Conservation (phyloP, 2,888 invertebrate genomes). For the Pecten maximus region DNA sequence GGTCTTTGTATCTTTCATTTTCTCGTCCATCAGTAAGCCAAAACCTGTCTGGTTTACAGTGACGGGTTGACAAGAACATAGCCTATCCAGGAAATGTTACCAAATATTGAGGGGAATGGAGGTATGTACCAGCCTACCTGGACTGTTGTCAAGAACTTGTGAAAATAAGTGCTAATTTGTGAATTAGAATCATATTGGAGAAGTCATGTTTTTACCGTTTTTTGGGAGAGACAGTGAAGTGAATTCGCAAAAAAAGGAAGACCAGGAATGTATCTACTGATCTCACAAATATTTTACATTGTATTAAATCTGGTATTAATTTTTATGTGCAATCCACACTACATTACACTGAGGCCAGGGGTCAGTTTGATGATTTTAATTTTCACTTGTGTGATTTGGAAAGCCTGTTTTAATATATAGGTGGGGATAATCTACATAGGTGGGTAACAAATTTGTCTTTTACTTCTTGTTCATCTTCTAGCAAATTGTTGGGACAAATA, state of each 20-base stretch:
- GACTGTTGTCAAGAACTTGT: neutral
- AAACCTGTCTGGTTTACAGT: neutral
- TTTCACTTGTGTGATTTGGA: neutral
- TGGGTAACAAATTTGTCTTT: neutral
- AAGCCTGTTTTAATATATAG: neutral
- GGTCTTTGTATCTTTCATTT: neutral
- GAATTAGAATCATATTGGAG: neutral
- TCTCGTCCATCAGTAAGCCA: neutral
- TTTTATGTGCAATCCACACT: slow-evolving; percentile 28
- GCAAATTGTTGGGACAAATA: slow-evolving; percentile 24
- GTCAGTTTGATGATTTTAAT: neutral
- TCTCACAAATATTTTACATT: slow-evolving; percentile 30
- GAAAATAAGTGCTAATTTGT: slow-evolving; percentile 22
- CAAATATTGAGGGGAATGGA: neutral
- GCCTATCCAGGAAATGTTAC: neutral
- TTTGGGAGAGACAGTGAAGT: slow-evolving; percentile 15
- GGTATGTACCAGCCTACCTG: neutral
- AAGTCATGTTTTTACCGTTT: slow-evolving; percentile 5
- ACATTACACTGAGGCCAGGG: neutral
- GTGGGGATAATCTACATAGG: neutral
- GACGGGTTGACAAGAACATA: neutral
- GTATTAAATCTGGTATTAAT: slow-evolving; percentile 35
- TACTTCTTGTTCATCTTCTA: neutral
- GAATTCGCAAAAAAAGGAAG: slow-evolving; percentile 21
- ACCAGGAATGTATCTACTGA: slow-evolving; percentile 11